phyloP scores from a whole-genome alignment of 2,113 vertebrate genomes.

The Lipotes vexillifer region DNA sequence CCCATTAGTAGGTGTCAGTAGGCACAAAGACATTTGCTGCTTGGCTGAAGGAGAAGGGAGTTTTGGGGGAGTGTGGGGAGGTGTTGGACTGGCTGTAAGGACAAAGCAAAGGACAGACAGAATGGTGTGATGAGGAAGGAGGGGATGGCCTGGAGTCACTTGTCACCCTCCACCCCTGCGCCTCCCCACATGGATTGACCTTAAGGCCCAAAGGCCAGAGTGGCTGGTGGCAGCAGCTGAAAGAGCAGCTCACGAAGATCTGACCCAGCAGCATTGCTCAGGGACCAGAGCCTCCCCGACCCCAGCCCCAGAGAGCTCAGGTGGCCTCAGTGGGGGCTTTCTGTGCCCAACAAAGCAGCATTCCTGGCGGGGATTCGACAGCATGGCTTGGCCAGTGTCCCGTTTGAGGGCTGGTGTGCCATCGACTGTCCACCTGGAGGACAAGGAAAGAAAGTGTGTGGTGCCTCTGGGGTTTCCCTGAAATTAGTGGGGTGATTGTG shows the following conservation, averaged over 20 bases:
- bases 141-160: background rate
- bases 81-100: background rate
- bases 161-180: background rate
- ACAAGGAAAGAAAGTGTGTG: background rate
- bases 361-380: background rate
- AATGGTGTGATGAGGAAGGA: background rate
- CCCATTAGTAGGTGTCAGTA: background rate
- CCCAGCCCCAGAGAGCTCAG: background rate
- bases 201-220: background rate
- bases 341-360: background rate
- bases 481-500: background rate
- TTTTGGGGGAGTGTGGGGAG: background rate
- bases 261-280: background rate
- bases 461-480: background rate
- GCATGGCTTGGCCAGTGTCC: background rate
- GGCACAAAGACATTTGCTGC: no score
- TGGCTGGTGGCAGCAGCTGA: background rate
- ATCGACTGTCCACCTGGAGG: background rate
- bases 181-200: no score
- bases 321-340: background rate
- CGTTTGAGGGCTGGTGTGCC: background rate
- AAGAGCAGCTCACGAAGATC: background rate
- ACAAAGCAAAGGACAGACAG: background rate
- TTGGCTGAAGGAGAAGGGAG: background rate
- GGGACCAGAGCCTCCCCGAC: background rate